Base-by-base conservation (phyloP, 2,113 vertebrate species). In the Tachycineta bicolor region DNA sequence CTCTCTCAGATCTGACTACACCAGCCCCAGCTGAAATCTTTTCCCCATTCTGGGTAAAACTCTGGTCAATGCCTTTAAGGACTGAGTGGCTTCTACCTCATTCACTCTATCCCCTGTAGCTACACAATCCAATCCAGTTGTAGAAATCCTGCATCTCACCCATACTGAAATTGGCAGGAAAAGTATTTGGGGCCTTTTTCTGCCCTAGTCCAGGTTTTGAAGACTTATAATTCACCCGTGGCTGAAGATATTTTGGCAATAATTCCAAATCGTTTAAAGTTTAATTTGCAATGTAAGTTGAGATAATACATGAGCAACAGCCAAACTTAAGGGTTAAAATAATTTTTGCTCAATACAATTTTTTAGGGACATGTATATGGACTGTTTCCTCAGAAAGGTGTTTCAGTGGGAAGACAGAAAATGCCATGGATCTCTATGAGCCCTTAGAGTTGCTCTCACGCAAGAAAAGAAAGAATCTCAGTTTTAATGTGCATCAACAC, bases 1-100 rank as follows among this genome's bases (percentile, higher is more conserved):
- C 55, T 96, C 73, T 84, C 85, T 60, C 69, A 83, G 70, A 90
- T 87, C 83, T 84, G 93, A 90, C 75, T 87, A 59, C 29, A 62
- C 5, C 0, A 3, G 16, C 7, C 18, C 23, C 19, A 70, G 37
- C 2, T 34, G 37, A 78, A 87, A 78, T 47, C 1, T 62, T 82
- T 87, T 69, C n/a, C 4, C 6, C 5, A 11, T 65, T 65, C 15
- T 52, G 4, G 17, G 8, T 47, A 67, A 87, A 89, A 23, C 23
- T 69, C 50, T 85, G 25, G 21, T 18, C n/a, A 44, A 17, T 26
- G 6, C 31, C 64, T 70, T 59, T 59, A 43, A 62, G 26, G 43
- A 52, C 11, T 37, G 28, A 52, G 26, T 43, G 14, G 9, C 18
- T 78, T 56, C 39, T 85, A 79, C 17, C 6, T 64, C 41, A 46